Conservation (phyloP, 2,888 invertebrate species). For the Spilarctia lutea region DNA sequence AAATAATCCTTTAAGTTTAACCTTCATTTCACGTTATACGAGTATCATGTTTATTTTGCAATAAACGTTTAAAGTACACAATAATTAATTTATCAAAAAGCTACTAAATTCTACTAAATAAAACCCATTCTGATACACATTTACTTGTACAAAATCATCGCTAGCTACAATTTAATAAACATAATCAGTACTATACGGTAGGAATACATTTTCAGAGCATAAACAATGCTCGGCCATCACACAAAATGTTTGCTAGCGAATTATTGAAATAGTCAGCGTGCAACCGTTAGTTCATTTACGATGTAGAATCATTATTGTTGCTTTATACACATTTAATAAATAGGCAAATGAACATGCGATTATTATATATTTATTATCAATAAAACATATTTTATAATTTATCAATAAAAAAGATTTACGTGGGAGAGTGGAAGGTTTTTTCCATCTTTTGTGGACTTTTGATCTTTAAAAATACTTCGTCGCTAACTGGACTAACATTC, state of each 20-base stretch:
- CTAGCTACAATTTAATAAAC: conserved; percentile 43
- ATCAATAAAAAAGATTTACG: too few relatives aligned
- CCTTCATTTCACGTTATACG: not conserved
- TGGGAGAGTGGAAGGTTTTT: too few relatives aligned
- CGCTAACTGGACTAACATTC: too few relatives aligned
- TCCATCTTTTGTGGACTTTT: too few relatives aligned
- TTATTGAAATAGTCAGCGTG: conserved; percentile 61
- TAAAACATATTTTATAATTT: too few relatives aligned
- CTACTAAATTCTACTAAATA: not conserved
- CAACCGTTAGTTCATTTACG: conserved; percentile 21
- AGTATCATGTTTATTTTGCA: not conserved
- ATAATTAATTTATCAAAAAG: not conserved
- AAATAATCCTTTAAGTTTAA: not conserved
- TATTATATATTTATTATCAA: not conserved
- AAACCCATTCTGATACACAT: conserved; percentile 12
- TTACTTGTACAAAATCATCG: conserved; percentile 21
- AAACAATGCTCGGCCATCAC: conserved; percentile 42
- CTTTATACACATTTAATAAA: not conserved
- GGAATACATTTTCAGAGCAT: conserved; percentile 53
- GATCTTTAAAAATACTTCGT: not conserved
- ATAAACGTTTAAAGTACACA: not conserved
- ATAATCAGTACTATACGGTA: conserved; percentile 35
- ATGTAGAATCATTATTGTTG: not conserved
- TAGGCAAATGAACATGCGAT: not conserved
- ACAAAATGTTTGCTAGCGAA: conserved; percentile 61